A percentile compares a stretch with the other conserved stretches of the same genome.
Evolutionary conservation across 1,140 invertebrate species (phyloP).

Genomic region (Mamestra configurata): DNA sequence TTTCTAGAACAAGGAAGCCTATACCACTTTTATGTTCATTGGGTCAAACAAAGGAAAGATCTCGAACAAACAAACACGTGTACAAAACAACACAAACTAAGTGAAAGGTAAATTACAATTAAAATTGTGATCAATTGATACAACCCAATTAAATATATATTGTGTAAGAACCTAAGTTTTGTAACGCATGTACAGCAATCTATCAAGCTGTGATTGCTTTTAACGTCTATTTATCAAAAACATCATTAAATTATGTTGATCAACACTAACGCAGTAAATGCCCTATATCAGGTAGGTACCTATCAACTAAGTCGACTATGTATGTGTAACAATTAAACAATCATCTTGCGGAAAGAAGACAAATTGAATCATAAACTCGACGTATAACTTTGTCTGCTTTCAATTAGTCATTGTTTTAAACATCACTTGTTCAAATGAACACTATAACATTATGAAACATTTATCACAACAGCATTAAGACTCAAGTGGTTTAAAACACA

Average conservation of each 20-base stretch:
- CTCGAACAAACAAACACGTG: background rate
- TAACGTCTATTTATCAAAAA: slow-evolving; percentile 58
- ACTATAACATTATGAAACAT: background rate
- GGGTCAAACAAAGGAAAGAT: slow-evolving; percentile 15
- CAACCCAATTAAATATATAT: slow-evolving; percentile 82
- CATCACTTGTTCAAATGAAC: background rate
- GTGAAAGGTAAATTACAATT: slow-evolving; percentile 79
- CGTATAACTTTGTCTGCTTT: background rate
- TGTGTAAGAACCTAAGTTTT: slow-evolving; percentile 81
- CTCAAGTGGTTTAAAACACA: too few species aligned
- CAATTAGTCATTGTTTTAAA: background rate
- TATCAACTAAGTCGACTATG: background rate
- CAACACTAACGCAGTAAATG: slow-evolving; percentile 26
- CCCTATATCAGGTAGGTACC: background rate
- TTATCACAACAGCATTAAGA: background rate
- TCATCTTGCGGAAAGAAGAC: slow-evolving; percentile 24
- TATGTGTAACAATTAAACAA: background rate
- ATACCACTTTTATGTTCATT: background rate
- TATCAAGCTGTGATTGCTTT: slow-evolving; percentile 68
- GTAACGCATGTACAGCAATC: slow-evolving; percentile 70
- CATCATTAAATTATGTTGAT: slow-evolving; percentile 55
- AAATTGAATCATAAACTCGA: background rate
- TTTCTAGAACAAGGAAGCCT: background rate
- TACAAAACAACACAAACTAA: slow-evolving; percentile 31
- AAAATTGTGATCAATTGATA: slow-evolving; percentile 80